These are phyloP conservation scores for Syrista parreyssii DNA, from an alignment of 2,888 invertebrate species.

Conservation along the genomic window DNA sequence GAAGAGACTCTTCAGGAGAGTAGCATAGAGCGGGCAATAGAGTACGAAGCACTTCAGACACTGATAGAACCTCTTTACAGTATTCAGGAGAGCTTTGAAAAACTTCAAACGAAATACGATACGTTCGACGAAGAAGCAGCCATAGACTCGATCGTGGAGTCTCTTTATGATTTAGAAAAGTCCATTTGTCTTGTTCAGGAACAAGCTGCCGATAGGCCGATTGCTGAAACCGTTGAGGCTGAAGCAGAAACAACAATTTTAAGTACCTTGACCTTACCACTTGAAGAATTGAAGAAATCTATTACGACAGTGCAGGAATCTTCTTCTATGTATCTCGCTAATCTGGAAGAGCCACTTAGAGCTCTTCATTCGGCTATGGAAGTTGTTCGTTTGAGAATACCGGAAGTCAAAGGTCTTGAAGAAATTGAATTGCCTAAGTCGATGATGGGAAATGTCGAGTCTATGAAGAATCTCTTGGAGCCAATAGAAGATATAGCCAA, in stretches of 20 bases:
- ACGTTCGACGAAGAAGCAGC: slow-evolving; percentile 29
- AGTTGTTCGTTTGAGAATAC: slow-evolving; percentile 12
- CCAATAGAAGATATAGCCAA: slow-evolving; percentile 32
- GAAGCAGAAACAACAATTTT: slow-evolving; percentile 26
- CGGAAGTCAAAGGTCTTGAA: slow-evolving; percentile 4
- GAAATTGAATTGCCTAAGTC: not conserved
- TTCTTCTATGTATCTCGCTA: slow-evolving; percentile 30
- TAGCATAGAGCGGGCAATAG: slow-evolving; percentile 14
- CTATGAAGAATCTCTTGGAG: slow-evolving; percentile 19
- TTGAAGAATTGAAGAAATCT: slow-evolving; percentile 33
- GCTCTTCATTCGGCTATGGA: slow-evolving; percentile 30
- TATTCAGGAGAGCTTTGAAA: slow-evolving; percentile 29
- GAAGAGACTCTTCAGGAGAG: slow-evolving; percentile 11
- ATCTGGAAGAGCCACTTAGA: slow-evolving; percentile 33
- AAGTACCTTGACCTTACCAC: slow-evolving; percentile 24
- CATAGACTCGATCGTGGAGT: slow-evolving; percentile 41
- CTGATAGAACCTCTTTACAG: slow-evolving; percentile 8
- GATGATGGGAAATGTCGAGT: not conserved
- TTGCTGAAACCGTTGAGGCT: slow-evolving; percentile 13
- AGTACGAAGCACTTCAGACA: slow-evolving; percentile 3
- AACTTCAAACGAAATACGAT: slow-evolving; percentile 22
- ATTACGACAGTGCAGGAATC: slow-evolving; percentile 38
- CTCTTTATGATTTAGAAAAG: slow-evolving; percentile 43
- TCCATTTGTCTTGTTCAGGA: slow-evolving; percentile 43
- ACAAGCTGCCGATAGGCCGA: slow-evolving; percentile 34